phyloP scores from a whole-genome alignment of 2,888 invertebrate species.

The Phalera bucephala region DNA sequence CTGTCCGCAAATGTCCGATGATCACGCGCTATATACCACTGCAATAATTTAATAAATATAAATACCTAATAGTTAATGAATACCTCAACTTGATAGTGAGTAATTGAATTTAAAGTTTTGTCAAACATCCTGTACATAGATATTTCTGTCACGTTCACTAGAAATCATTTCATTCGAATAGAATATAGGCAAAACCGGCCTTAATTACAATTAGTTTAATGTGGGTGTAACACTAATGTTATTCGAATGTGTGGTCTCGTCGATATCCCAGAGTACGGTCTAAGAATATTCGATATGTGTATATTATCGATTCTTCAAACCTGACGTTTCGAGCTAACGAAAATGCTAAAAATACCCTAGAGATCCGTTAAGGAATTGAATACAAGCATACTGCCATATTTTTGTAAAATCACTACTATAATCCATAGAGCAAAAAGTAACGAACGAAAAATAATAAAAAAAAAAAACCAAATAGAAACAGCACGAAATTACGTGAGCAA shows the following conservation, averaged over 20 bases:
- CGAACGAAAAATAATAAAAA: conserved; percentile 52
- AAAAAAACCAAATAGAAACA: conserved; percentile 34
- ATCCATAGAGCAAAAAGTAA: conserved; percentile 41
- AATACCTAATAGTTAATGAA: conserved; percentile 44
- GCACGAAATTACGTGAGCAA: conserved; percentile 11
- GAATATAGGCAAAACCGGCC: conserved; percentile 77
- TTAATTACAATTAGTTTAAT: conserved; percentile 64
- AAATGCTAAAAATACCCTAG: conserved; percentile 31
- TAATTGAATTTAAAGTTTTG: conserved; percentile 48
- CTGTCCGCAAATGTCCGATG: conserved; percentile 25
- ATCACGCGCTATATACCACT: conserved; percentile 37
- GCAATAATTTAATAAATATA: conserved; percentile 28
- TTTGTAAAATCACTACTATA: conserved; percentile 49
- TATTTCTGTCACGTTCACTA: conserved; percentile 44
- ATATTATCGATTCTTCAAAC: conserved; percentile 16
- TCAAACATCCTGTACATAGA: conserved; percentile 75
- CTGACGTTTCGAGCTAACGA: conserved; percentile 20
- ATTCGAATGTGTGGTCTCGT: conserved; percentile 38
- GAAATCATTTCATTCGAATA: conserved; percentile 65
- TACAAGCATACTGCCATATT: conserved; percentile 77
- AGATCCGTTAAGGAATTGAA: conserved; percentile 75
- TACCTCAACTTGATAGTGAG: conserved; percentile 56
- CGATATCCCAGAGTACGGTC: conserved; percentile 22
- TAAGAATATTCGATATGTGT: conserved; percentile 18
- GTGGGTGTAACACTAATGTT: conserved; percentile 40